These are phyloP conservation scores for Stichodactyla mertensii DNA, from an alignment of 64 coral and sea anemone species.

Conservation along the genomic window DNA sequence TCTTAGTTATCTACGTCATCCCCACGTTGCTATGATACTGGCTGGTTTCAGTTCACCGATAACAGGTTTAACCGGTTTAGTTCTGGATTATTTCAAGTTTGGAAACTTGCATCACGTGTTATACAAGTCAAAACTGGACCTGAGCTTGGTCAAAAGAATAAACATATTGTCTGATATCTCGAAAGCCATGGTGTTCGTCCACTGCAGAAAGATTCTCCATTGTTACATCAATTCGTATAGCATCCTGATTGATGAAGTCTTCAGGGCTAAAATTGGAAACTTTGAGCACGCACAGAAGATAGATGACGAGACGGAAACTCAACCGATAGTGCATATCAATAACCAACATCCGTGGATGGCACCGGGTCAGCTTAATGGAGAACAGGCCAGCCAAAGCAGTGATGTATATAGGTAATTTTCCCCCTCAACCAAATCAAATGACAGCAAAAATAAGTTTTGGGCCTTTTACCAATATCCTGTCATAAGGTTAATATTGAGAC, in stretches of 20 bases:
- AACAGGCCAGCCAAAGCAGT: slow-evolving; percentile 26
- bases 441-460: no score
- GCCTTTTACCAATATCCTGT: no score
- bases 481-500: no score
- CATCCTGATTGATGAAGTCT: slow-evolving; percentile 54
- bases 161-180: slow-evolving; percentile 41
- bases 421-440: no score
- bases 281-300: slow-evolving; percentile 55
- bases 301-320: not conserved
- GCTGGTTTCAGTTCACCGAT: slow-evolving; percentile 40
- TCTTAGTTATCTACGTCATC: slow-evolving; percentile 68
- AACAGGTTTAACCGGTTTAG: slow-evolving; percentile 16
- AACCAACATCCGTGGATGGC: slow-evolving; percentile 71
- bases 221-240: slow-evolving; percentile 71
- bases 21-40: slow-evolving; percentile 50
- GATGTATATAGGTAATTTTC: slow-evolving; percentile 68
- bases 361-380: slow-evolving; percentile 41
- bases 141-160: slow-evolving; percentile 39
- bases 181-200: slow-evolving; percentile 66
- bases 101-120: slow-evolving; percentile 55
- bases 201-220: slow-evolving; percentile 53
- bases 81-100: slow-evolving; percentile 63
- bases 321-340: not conserved
- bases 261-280: slow-evolving; percentile 61
- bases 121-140: slow-evolving; percentile 36